These are phyloP conservation scores for Gallinago media DNA, from an alignment of 2,113 vertebrate species.

Conservation along the genomic window DNA sequence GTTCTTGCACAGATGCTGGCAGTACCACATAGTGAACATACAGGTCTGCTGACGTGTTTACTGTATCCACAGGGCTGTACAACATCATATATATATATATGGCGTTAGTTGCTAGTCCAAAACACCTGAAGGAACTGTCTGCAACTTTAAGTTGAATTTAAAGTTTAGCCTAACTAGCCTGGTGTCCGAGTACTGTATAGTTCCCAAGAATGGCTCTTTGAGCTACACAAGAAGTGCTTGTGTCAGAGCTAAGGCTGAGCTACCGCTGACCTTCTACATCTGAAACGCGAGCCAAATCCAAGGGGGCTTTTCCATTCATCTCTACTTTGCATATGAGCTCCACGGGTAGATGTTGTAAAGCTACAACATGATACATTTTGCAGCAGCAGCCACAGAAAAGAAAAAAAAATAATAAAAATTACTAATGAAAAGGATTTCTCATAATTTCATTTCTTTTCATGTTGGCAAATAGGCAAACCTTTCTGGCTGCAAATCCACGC, in stretches of 20 bases:
- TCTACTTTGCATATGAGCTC: neutral
- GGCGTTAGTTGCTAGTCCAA: neutral
- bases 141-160: neutral
- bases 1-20: neutral
- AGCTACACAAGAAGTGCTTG: neutral
- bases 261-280: neutral
- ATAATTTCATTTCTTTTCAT: neutral
- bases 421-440: neutral
- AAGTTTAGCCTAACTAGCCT: neutral
- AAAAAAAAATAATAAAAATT: neutral
- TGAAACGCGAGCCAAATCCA: neutral
- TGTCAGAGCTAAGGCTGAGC: neutral
- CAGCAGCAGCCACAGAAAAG: neutral
- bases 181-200: neutral
- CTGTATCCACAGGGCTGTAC: accelerated
- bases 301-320: neutral
- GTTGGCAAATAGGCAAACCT: neutral
- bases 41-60: accelerated
- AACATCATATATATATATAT: accelerated
- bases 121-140: neutral
- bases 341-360: neutral
- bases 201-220: neutral
- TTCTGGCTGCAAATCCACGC: neutral
- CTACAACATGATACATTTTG: neutral
- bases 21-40: neutral